phyloP scores from a whole-genome alignment of 2,797 vertebrate species.

The Lateolabrax maculatus region DNA sequence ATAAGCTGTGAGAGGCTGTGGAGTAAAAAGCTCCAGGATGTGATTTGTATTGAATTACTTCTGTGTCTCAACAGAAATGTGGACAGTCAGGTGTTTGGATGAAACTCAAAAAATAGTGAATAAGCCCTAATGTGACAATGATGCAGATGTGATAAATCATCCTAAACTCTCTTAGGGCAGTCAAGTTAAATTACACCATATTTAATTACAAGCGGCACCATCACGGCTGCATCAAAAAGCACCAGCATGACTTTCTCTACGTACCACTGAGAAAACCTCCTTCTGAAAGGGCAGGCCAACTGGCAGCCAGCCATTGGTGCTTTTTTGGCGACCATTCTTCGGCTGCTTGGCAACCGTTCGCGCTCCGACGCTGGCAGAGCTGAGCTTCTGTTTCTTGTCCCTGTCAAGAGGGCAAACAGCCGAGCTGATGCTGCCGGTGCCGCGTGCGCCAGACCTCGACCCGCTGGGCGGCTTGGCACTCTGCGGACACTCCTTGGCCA shows the following conservation, averaged over 20 bases:
- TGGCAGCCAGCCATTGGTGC: constrained; percentile 96
- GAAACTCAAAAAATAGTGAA: constrained; percentile 11
- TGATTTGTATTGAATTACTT: constrained; percentile 42
- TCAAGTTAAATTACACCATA: constrained; percentile 33
- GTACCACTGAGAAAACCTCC: constrained; percentile 96
- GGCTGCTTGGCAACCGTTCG: constrained; percentile 90
- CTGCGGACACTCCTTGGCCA: constrained; percentile 94
- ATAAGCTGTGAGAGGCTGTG: constrained; percentile 24
- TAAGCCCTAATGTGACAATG: constrained; percentile 10
- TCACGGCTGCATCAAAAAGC: constrained; percentile 28
- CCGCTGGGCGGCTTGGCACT: constrained; percentile 95
- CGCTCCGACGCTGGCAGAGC: constrained; percentile 82
- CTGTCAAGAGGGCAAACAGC: constrained; percentile 88
- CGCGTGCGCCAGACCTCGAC: constrained; percentile 90
- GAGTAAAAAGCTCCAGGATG: constrained; percentile 33
- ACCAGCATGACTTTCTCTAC: constrained; percentile 74
- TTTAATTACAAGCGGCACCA: constrained; percentile 48
- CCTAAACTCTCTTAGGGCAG: constrained; percentile 7
- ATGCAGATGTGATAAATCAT: constrained; percentile 25
- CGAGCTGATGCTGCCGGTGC: constrained; percentile 75
- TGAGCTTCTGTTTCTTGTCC: constrained; percentile 91
- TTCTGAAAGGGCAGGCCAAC: constrained; percentile 94
- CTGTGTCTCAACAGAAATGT: constrained; percentile 28
- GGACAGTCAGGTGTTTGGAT: constrained; percentile 15
- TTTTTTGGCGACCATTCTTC: constrained; percentile 89